Evolutionary conservation across 92 coral and sea anemone species (phyloP).

Genomic region (Scolanthus callimorphus): DNA sequence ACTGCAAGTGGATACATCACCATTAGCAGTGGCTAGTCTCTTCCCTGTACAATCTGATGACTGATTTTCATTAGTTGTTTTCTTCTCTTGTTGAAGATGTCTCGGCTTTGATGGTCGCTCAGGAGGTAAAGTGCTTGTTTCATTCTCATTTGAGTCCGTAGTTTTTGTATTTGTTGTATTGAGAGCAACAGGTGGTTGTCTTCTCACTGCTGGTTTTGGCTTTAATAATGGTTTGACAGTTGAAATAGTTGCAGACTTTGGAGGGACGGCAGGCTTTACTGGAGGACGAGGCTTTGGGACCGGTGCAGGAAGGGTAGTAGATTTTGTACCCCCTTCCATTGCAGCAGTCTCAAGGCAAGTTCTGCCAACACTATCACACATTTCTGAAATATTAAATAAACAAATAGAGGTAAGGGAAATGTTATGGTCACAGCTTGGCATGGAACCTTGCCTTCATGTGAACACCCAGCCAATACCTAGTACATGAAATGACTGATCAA

Average conservation of each 20-base stretch:
- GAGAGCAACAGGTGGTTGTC: neutral
- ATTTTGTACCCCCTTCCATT: constrained; percentile 2
- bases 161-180: neutral
- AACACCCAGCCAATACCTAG: no score
- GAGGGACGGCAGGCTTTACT: constrained; percentile 44
- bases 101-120: neutral
- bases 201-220: neutral
- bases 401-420: no score
- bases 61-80: no score
- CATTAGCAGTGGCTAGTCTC: no score
- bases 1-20: no score
- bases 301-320: constrained; percentile 36
- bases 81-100: neutral
- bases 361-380: neutral
- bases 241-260: constrained; percentile 9
- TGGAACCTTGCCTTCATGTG: no score
- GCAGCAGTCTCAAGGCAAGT: neutral
- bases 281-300: constrained; percentile 66
- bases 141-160: neutral
- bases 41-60: no score
- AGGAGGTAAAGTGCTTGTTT: neutral
- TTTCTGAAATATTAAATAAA: neutral
- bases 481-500: no score
- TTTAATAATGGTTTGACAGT: neutral
- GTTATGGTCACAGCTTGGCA: no score